These are phyloP conservation scores for Oryzias curvinotus DNA, from an alignment of 2,113 vertebrate genomes.

Conservation along the genomic window DNA sequence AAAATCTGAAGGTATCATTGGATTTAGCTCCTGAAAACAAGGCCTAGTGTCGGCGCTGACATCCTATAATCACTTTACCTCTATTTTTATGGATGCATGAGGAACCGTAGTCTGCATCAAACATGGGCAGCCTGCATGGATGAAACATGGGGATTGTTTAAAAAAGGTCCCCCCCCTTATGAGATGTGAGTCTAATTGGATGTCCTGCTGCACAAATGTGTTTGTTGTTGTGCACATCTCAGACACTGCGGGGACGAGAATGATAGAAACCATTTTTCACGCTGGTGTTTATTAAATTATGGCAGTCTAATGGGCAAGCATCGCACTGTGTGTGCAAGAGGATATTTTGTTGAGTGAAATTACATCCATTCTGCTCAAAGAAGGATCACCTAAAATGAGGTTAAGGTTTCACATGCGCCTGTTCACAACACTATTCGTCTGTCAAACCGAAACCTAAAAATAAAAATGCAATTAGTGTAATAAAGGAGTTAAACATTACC, in stretches of 20 bases:
- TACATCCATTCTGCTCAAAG: constrained; percentile 40
- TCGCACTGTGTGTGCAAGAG: constrained; percentile 53
- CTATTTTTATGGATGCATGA: constrained; percentile 8
- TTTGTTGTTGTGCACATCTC: constrained; percentile 60
- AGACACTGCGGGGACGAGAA: constrained; percentile 63
- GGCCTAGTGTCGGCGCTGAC: neutral
- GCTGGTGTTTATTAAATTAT: constrained; percentile 74
- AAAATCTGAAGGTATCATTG: constrained; percentile 1
- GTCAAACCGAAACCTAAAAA: constrained; percentile 12
- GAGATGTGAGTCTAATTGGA: constrained; percentile 44
- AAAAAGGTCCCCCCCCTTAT: constrained; percentile 36
- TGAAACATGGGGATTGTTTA: constrained; percentile 36
- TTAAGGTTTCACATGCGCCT: constrained; percentile 56
- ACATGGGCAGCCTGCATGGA: constrained; percentile 12
- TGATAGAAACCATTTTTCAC: constrained; percentile 73
- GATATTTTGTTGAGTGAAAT: constrained; percentile 58
- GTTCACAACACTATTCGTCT: neutral
- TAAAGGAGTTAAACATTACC: constrained; percentile 14
- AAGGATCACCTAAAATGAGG: constrained; percentile 53
- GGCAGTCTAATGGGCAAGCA: constrained; percentile 59
- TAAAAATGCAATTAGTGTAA: constrained; percentile 11
- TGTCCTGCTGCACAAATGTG: constrained; percentile 53
- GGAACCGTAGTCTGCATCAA: constrained; percentile 13
- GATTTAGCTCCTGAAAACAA: neutral
- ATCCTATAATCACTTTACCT: neutral